Base-by-base conservation (phyloP, 2,113 vertebrate species). In the Scomber japonicus region DNA sequence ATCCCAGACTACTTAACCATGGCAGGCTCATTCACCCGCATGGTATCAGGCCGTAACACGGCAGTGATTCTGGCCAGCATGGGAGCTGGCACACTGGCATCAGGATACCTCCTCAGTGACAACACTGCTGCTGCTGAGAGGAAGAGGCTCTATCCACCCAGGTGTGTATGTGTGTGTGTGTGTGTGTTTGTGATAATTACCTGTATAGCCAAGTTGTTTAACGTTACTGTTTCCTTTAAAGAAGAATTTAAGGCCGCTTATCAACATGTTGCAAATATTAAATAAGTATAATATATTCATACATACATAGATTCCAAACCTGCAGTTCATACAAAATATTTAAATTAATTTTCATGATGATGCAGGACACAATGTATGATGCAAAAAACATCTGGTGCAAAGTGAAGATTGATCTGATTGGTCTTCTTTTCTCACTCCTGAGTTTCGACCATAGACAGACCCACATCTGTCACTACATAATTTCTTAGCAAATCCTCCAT, bases 61-160 rank as follows among this genome's bases (percentile, higher is more conserved):
- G 94, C 96, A 0, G 92, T 95, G 12, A 85, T 97, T 4, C 66
- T 98, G 54, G 96, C 96, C 9, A 93, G 96, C 0, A 13, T 98
- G 44, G 95, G 97, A 12, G 94, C 93, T 0, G 95, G 97, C 15
- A 95, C 94, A 3, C 61, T 96, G 66, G 95, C 97, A 11, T 93
- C 96, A 0, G 96, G 96, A 5, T 96, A 95, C 91, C 71, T 97
- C 84, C 21, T 97, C 84, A 96, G 91, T 16, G 94, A 94, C 56
- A 94, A 91, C 80, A 88, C 91, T 96, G 1, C 97, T 40, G 91
- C 90, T 0, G 89, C 94, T 2, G 93, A 94, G 0, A 86, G 89
- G 0, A 92, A 81, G 31, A 97, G 92, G 84, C 94, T 98, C 11
- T 99, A 96, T 51, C 97, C 97, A 0, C 92, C 97, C 24, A 99